These are phyloP conservation scores for Argynnis bischoffii DNA, from an alignment of 2,888 invertebrate genomes.

Conservation along the genomic window DNA sequence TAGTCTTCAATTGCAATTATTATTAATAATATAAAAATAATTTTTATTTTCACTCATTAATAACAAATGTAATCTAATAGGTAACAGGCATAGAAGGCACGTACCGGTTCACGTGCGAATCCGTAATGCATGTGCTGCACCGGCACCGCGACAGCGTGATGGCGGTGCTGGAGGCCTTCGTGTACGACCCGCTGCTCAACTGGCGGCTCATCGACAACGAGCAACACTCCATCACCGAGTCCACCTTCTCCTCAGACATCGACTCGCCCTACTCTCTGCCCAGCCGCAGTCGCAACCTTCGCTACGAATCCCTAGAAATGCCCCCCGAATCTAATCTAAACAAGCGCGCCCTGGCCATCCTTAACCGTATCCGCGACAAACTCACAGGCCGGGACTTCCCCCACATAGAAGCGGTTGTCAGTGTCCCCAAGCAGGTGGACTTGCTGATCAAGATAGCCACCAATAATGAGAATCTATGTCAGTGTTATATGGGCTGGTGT, in stretches of 20 bases:
- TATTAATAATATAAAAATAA: not conserved
- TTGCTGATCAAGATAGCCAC: constrained; percentile 97
- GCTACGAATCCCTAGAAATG: constrained; percentile 72
- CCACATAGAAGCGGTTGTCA: constrained; percentile 86
- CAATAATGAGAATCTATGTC: constrained; percentile 98
- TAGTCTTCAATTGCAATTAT: too few relatives aligned
- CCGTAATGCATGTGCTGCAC: constrained; percentile 98
- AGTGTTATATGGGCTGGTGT: constrained; percentile 99
- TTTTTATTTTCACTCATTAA: not conserved
- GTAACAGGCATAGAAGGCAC: constrained; percentile 99
- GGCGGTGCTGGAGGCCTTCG: constrained; percentile 99
- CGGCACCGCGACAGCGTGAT: constrained; percentile 98
- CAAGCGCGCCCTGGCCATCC: constrained; percentile 94
- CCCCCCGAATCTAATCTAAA: constrained; percentile 91
- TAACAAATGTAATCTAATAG: constrained; percentile 43
- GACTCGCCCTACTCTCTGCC: constrained; percentile 69
- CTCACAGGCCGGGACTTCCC: constrained; percentile 96
- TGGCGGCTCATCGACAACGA: constrained; percentile 93
- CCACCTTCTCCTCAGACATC: constrained; percentile 70
- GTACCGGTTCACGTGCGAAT: constrained; percentile 97
- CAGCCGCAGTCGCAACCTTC: constrained; percentile 64
- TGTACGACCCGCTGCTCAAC: constrained; percentile 98
- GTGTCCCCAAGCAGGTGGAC: constrained; percentile 95
- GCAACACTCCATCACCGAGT: constrained; percentile 66
- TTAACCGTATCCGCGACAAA: constrained; percentile 96